phyloP scores from a whole-genome alignment of 2,888 invertebrate species.

The Zaprionus obscuricornis region DNA sequence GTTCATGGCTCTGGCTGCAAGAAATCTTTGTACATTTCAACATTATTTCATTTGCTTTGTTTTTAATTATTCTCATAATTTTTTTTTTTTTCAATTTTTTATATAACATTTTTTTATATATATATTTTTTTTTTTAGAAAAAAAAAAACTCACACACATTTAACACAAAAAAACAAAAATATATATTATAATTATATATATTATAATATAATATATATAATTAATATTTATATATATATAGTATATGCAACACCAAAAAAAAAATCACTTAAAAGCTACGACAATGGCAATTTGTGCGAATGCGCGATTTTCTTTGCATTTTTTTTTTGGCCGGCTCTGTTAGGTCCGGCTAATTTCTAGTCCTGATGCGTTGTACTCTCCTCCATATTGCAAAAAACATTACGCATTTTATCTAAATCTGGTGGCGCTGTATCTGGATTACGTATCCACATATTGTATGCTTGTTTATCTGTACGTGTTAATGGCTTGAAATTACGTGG shows the following conservation, averaged over 20 bases:
- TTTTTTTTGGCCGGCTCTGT: conserved; percentile 20
- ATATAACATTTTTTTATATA: too few relatives aligned
- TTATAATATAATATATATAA: too few relatives aligned
- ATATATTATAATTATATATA: too few relatives aligned
- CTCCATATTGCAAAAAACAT: conserved; percentile 79
- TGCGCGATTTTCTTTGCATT: too few relatives aligned
- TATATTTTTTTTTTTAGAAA: too few relatives aligned
- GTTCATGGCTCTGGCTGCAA: too few relatives aligned
- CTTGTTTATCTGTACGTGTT: conserved; percentile 79
- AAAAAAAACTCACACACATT: conserved; percentile 27
- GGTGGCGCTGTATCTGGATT: conserved; percentile 81
- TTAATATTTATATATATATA: too few relatives aligned
- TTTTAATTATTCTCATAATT: too few relatives aligned
- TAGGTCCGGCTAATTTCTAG: conserved; percentile 41
- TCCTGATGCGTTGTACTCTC: conserved; percentile 76
- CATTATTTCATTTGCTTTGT: too few relatives aligned
- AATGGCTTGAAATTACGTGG: conserved; percentile 80
- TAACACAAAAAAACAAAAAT: conserved; percentile 31
- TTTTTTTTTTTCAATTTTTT: too few relatives aligned
- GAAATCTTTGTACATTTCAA: too few relatives aligned
- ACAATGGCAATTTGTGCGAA: conserved; percentile 61
- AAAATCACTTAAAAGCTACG: conserved; percentile 43
- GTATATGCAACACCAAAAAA: conserved; percentile 28
- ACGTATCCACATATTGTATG: conserved; percentile 80
- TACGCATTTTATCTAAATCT: conserved; percentile 81